These are phyloP conservation scores for Dendrolimus pini DNA, from an alignment of 2,888 invertebrate genomes.

Conservation along the genomic window DNA sequence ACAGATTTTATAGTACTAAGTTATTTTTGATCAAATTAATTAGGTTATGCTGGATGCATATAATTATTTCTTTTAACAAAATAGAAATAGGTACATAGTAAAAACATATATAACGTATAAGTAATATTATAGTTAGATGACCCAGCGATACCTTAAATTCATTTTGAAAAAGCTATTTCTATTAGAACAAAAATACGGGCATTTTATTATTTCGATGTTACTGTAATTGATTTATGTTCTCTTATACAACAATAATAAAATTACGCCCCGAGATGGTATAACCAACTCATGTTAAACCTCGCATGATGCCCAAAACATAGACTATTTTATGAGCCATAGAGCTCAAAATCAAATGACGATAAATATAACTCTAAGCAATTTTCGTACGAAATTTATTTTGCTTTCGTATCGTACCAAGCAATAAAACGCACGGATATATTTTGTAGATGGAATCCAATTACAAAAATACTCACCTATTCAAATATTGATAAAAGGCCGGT, in stretches of 20 bases:
- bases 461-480: conserved; percentile 6
- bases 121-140: too few species aligned
- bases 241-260: background rate
- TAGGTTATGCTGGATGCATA: too few species aligned
- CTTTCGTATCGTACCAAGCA: background rate
- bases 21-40: too few species aligned
- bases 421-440: conserved; percentile 6
- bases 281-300: background rate
- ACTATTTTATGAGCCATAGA: background rate
- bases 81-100: too few species aligned
- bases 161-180: background rate
- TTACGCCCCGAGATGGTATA: background rate
- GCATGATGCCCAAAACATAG: background rate
- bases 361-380: background rate
- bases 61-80: too few species aligned
- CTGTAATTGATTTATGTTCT: background rate
- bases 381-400: background rate
- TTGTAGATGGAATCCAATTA: background rate
- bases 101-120: too few species aligned
- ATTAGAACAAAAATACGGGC: background rate
- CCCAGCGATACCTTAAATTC: background rate
- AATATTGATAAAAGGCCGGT: conserved; percentile 34
- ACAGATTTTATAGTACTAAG: too few species aligned
- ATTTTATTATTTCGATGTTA: background rate
- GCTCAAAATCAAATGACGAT: background rate